Conservation (phyloP, 2,888 invertebrate species). For the Agrochola litura region DNA sequence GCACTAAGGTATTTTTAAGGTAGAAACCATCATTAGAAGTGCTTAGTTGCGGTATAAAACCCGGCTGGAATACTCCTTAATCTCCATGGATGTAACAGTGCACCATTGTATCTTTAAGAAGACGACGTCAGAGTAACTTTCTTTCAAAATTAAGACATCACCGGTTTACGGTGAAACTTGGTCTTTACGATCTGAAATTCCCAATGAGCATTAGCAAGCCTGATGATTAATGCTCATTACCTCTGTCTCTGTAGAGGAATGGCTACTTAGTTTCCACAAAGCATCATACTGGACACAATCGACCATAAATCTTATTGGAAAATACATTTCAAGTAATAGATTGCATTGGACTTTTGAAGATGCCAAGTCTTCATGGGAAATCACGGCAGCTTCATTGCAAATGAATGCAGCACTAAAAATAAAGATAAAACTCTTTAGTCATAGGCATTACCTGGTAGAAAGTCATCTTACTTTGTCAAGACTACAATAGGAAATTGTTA, state of each 20-base stretch:
- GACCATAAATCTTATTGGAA: not conserved
- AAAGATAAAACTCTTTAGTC: conserved; percentile 8
- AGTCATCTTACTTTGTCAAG: conserved; percentile 52
- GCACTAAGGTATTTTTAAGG: too few relatives aligned
- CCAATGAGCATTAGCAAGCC: too few relatives aligned
- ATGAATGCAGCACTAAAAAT: conserved; percentile 22
- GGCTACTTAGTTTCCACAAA: not conserved
- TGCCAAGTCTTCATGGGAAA: not conserved
- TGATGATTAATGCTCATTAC: not conserved
- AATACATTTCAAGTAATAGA: too few relatives aligned
- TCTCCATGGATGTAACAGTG: not conserved
- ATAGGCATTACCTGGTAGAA: conserved; percentile 44
- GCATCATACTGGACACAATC: not conserved
- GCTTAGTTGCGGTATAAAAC: not conserved
- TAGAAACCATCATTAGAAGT: too few relatives aligned
- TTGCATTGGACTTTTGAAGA: not conserved
- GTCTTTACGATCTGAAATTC: not conserved
- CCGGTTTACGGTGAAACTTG: not conserved
- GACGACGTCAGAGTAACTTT: not conserved
- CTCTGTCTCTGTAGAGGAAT: too few relatives aligned
- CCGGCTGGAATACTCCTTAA: not conserved
- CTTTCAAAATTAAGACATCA: not conserved
- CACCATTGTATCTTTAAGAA: too few relatives aligned
- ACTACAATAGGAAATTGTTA: conserved; percentile 51
- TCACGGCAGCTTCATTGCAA: not conserved